phyloP scores from a whole-genome alignment of 1,140 invertebrate genomes.

The Cardiocondyla obscurior region DNA sequence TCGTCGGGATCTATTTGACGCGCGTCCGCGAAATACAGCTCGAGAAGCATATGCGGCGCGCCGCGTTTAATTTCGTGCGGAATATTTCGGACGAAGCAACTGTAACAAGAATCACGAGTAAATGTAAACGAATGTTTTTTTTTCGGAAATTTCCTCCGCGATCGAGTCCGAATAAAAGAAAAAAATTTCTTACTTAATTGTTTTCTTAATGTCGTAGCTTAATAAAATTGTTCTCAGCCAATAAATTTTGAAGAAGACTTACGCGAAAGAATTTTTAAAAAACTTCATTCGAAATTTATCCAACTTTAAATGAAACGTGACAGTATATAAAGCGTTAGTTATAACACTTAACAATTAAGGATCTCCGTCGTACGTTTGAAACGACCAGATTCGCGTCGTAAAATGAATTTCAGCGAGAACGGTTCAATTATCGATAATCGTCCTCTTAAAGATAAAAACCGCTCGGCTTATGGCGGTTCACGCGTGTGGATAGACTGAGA shows the following conservation, averaged over 20 bases:
- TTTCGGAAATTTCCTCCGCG: neutral
- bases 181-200: too few species aligned
- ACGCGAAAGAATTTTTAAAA: neutral
- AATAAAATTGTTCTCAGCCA: neutral
- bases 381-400: neutral
- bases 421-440: constrained; percentile 55
- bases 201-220: neutral
- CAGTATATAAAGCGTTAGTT: neutral
- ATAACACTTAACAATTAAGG: neutral
- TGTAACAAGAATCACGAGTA: neutral
- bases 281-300: neutral
- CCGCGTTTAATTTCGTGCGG: neutral
- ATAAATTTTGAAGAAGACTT: neutral
- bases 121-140: neutral
- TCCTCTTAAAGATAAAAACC: constrained; percentile 32
- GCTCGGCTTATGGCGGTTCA: neutral
- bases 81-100: neutral
- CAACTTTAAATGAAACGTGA: neutral
- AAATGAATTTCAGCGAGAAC: neutral
- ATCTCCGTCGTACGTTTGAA: neutral
- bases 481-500: neutral
- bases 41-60: too few species aligned
- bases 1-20: neutral
- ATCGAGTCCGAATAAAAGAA: too few species aligned
- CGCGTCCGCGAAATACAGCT: neutral